phyloP scores from a whole-genome alignment of 2,797 vertebrate genomes.

The Gouania willdenowi region DNA sequence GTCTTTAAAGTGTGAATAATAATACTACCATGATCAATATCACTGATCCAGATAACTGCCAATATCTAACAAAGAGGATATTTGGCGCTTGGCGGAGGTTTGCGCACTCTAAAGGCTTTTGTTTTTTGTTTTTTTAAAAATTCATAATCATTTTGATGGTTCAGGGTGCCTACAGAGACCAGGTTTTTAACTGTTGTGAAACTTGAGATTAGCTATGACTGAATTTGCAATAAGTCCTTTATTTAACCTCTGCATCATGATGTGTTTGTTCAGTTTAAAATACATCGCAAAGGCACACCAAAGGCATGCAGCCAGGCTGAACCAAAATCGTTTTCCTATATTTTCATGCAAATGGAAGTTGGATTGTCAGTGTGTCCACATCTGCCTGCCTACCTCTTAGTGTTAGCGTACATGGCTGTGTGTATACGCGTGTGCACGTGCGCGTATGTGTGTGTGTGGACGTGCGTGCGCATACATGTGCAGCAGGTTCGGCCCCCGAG shows the following conservation, averaged over 20 bases:
- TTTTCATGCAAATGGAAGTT: conserved; percentile 42
- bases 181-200: no score
- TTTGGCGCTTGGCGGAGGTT: no score
- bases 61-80: no score
- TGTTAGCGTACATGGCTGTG: neutral
- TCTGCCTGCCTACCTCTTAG: neutral
- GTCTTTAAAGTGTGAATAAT: no score
- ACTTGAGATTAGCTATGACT: no score
- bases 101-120: no score
- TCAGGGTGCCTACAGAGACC: no score
- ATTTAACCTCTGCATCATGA: conserved; percentile 21
- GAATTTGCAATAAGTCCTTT: conserved; percentile 17
- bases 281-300: conserved; percentile 32
- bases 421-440: neutral
- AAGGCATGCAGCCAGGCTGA: conserved; percentile 31
- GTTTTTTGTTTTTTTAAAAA: no score
- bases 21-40: no score
- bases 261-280: conserved; percentile 13
- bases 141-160: no score
- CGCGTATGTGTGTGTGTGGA: conserved; percentile 1
- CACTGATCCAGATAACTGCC: no score
- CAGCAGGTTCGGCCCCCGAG: conserved; percentile 67
- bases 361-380: conserved; percentile 3
- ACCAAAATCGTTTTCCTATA: conserved; percentile 28
- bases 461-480: conserved; percentile 33